Evolutionary conservation across 2,797 vertebrate species (phyloP), one percentile per base, ranked within the genome.

Genomic region (Arvicola amphibius): DNA sequence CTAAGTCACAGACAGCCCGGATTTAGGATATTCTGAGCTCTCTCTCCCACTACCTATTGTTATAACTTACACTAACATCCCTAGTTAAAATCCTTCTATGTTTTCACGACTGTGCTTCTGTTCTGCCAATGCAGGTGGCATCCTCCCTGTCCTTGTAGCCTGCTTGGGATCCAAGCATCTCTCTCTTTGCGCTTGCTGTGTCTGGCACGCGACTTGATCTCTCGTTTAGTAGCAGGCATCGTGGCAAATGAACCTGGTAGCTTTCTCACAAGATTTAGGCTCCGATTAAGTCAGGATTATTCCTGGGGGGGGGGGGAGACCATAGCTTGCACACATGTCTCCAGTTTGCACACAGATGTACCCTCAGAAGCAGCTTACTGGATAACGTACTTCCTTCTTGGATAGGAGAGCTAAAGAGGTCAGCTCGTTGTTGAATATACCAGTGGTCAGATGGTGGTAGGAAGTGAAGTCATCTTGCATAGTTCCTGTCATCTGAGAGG

Each of bases 331-430:
- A n/a, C n/a, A n/a, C n/a, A 16, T 79, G 53, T 91, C 76, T 40
- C 56, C 25, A 88, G 88, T 92, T 80, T 43, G 77, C 37, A 73
- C 32, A 77, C 94, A 88, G 48, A 51, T 69, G 37, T 79, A 51
- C 61, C 25, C 65, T 32, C 27, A 90, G 93, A 89, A 59, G 84
- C 73, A 83, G 40, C 11, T 76, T 84, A 74, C 94, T 37, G 12
- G 91, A 74, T 25, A 90, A 85, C 79, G n/a, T 71, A 86, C 86
- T 86, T 96, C 90, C 77, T 29, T 95, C n/a, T 95, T 59, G 86
- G 95, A 51, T 94, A 88, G 83, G 83, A 61, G 90, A 94, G 76
- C 79, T 76, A 91, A 93, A 96, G 83, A 91, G 40, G 92, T 91
- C 37, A 80, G 37, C 83, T 84, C n/a, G 61, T 78, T 86, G 71